phyloP scores from a whole-genome alignment of 2,888 invertebrate genomes.

The Colostygia pectinataria region DNA sequence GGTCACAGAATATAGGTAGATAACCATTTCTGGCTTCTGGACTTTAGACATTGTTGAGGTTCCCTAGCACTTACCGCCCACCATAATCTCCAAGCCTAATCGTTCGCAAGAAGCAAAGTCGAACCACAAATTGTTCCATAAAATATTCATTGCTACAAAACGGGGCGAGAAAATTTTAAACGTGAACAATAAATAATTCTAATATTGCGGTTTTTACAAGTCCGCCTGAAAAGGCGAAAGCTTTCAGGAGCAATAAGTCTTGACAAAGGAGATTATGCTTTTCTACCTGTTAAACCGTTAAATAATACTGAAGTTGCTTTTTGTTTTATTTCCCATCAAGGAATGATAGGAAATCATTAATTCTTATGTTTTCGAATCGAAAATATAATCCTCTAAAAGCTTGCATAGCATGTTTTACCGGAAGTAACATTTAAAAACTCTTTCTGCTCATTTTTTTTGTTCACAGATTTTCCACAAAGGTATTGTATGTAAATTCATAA shows the following conservation, averaged over 20 bases:
- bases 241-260: constrained; percentile 71
- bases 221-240: constrained; percentile 62
- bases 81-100: constrained; percentile 26
- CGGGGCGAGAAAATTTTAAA: constrained; percentile 56
- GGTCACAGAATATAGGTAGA: no score
- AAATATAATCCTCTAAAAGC: constrained; percentile 28
- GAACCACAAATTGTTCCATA: constrained; percentile 44
- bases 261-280: constrained; percentile 71
- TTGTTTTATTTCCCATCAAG: constrained; percentile 17
- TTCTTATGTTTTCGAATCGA: constrained; percentile 31
- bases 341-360: constrained; percentile 25
- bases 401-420: neutral
- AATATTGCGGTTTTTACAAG: constrained; percentile 64
- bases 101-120: constrained; percentile 38
- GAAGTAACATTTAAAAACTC: constrained; percentile 5
- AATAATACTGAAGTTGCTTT: constrained; percentile 43
- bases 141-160: constrained; percentile 49
- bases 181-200: constrained; percentile 71
- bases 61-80: constrained; percentile 15
- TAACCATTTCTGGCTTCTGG: neutral
- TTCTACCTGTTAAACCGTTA: constrained; percentile 54
- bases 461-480: neutral
- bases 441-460: neutral
- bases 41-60: constrained; percentile 1
- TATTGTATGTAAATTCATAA: constrained; percentile 4